Evolutionary conservation across 2,113 vertebrate species (phyloP), one percentile per base, ranked within the genome.

Genomic region (Rhabdornis inornatus): DNA sequence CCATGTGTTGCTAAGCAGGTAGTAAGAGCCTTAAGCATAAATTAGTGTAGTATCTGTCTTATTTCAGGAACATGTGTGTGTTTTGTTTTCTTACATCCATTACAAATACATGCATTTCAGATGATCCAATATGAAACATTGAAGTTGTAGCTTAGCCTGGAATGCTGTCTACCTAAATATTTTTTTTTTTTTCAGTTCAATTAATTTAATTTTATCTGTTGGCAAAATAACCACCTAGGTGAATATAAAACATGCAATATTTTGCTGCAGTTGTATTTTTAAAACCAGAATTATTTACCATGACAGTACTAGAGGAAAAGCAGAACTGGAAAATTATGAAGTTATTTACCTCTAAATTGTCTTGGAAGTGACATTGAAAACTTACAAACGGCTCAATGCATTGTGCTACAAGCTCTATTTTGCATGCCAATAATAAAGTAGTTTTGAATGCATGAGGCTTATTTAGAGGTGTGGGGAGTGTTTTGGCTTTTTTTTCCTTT

Each of bases 171-270:
- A 68, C 87, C 69, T 95, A 93, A 93, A 94, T 95, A 94, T 92
- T 47, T 72, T 78, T 78, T n/a, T 82, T 96, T 78, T 55, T 52
- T 94, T 27, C 56, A 83, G n/a, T 96, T 96, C 27, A 52, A 84
- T 94, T 96, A 92, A 95, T 97, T 96, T 89, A 52, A 92, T 96
- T 97, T 96, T 82, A 83, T 96, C 83, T 96, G 44, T 80, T 94
- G 84, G 44, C 81, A 94, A 83, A 93, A 91, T 87, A 90, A 86
- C 10, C 20, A 84, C 21, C 15, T 79, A 77, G 40, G 52, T 40
- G 47, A 74, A 61, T 91, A 89, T 39, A 81, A 92, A 95, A 85
- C 68, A 79, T 90, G 79, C 94, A 96, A 84, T 69, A 88, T 92
- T 70, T 69, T 90, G 44, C 88, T 89, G 78, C 23, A 85, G 47